Conservation (phyloP, 2,888 invertebrate genomes). For the Chrysodeixis includens region DNA sequence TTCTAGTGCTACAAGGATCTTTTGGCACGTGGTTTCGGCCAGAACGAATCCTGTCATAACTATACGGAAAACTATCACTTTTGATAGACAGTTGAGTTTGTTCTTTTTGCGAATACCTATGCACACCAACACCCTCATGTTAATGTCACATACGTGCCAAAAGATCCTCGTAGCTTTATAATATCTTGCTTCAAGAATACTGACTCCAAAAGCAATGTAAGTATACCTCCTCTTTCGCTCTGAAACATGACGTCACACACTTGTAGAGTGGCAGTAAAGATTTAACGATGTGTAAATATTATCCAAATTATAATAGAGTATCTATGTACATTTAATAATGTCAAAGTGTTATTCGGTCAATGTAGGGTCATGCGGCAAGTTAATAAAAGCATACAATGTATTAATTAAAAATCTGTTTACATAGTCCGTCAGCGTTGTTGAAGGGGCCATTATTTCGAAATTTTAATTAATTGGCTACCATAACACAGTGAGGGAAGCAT, state of each 20-base stretch:
- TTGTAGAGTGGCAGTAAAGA: neutral
- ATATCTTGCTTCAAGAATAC: too few relatives aligned
- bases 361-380: constrained; percentile 19
- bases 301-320: neutral
- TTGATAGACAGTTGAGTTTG: too few relatives aligned
- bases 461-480: constrained; percentile 60
- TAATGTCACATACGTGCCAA: too few relatives aligned
- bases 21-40: too few relatives aligned
- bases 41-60: too few relatives aligned
- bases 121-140: too few relatives aligned
- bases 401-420: constrained; percentile 71
- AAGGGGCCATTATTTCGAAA: constrained; percentile 54
- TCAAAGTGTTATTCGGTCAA: constrained; percentile 16
- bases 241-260: neutral
- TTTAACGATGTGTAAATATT: neutral
- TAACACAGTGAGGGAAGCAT: constrained; percentile 36
- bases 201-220: too few relatives aligned
- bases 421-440: constrained; percentile 54
- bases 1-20: too few relatives aligned
- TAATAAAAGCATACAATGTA: constrained; percentile 58
- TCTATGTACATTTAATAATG: constrained; percentile 16
- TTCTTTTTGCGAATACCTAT: too few relatives aligned
- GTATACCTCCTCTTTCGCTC: neutral
- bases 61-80: too few relatives aligned
- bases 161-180: too few relatives aligned